Conservation (phyloP, 1,140 invertebrate species). For the Thaumatotibia leucotreta region DNA sequence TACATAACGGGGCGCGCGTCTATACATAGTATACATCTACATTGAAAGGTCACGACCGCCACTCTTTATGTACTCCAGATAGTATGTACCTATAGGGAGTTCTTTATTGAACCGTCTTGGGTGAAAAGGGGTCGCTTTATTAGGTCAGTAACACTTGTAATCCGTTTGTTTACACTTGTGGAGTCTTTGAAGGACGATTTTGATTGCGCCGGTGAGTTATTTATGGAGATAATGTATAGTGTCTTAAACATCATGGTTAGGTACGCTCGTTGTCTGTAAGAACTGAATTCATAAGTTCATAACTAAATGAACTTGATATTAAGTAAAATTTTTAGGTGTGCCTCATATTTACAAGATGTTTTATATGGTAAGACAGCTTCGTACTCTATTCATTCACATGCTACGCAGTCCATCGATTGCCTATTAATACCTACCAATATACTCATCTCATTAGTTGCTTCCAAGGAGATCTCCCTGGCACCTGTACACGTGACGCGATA, state of each 20-base stretch:
- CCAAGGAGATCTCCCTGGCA: background rate
- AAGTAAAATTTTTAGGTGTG: too few species aligned
- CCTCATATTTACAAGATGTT: too few species aligned
- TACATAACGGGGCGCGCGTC: constrained; percentile 54
- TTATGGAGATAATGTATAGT: too few species aligned
- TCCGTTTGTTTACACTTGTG: constrained; percentile 67
- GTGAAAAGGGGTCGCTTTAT: constrained; percentile 72
- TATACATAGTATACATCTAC: constrained; percentile 57
- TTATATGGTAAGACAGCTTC: too few species aligned
- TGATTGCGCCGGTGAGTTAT: background rate
- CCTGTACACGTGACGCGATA: background rate
- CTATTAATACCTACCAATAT: background rate
- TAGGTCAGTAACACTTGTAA: constrained; percentile 74
- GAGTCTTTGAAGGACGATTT: constrained; percentile 20
- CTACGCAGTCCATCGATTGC: too few species aligned
- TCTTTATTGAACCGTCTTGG: constrained; percentile 73
- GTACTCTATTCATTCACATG: too few species aligned
- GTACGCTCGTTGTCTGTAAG: too few species aligned
- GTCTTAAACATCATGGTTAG: too few species aligned
- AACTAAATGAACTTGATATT: too few species aligned
- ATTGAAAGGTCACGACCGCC: constrained; percentile 74
- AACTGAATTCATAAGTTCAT: too few species aligned
- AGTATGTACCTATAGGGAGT: constrained; percentile 69
- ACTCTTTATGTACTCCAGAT: constrained; percentile 65
- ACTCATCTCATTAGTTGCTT: background rate